Percentiles rank a stretch among this genome's conserved stretches.
These are phyloP conservation scores for Lontra canadensis DNA, from an alignment of 2,113 vertebrate species.

Conservation along the genomic window DNA sequence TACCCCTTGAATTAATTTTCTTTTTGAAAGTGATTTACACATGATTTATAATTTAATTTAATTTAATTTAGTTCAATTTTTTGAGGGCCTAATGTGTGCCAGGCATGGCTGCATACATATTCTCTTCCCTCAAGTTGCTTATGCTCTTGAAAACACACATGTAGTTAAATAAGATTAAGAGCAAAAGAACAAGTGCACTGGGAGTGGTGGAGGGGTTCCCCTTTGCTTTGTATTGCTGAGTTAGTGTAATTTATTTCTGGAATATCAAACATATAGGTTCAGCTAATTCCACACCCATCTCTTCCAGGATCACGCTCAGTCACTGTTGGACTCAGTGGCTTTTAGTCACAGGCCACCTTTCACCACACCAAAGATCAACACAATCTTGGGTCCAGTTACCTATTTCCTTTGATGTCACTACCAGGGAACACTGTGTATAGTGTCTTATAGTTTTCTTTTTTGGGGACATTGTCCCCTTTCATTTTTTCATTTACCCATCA, in stretches of 20 bases:
- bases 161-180: background rate
- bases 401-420: background rate
- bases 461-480: background rate
- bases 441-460: constrained; percentile 11
- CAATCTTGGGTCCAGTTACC: background rate
- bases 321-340: background rate
- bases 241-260: background rate
- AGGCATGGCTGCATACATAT: background rate
- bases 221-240: background rate
- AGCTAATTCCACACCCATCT: background rate
- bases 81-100: background rate
- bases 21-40: background rate
- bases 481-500: constrained; percentile 3
- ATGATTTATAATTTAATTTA: background rate
- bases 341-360: constrained; percentile 21
- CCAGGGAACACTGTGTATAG: background rate
- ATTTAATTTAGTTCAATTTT: background rate
- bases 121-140: constrained; percentile 17
- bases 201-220: background rate
- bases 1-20: constrained; percentile 25
- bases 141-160: background rate
- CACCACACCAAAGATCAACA: background rate
- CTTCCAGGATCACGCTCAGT: background rate
- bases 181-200: background rate
- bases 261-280: background rate